Conservation (phyloP, 2,888 invertebrate species). For the Scaptomyza cyrtandrae region DNA sequence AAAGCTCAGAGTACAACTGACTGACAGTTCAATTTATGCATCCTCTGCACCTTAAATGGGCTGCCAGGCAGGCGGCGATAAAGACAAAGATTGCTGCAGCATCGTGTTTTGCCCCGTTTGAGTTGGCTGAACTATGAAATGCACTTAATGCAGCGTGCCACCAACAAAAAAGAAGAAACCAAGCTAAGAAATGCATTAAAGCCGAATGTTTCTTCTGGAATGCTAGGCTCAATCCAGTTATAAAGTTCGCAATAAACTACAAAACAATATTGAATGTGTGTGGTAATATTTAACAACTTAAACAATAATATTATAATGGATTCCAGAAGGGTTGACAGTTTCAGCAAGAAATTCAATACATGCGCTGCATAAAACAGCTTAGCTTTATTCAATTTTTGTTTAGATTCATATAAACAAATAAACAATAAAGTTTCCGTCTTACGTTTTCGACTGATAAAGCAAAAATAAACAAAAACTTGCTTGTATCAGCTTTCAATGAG, state of each 20-base stretch:
- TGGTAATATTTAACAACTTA: background rate
- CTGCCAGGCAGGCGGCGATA: slow-evolving; percentile 58
- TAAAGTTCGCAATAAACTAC: background rate
- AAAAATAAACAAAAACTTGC: background rate
- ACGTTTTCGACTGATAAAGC: background rate
- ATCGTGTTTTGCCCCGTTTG: slow-evolving; percentile 54
- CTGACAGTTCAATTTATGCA: slow-evolving; percentile 80
- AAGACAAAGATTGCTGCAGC: slow-evolving; percentile 74
- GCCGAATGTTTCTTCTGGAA: slow-evolving; percentile 43
- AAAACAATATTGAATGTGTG: background rate
- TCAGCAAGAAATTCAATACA: background rate
- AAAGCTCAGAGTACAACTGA: slow-evolving; percentile 39
- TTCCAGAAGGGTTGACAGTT: background rate
- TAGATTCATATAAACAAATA: background rate
- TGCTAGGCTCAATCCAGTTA: slow-evolving; percentile 17
- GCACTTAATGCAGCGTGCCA: slow-evolving; percentile 75
- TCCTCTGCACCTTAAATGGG: slow-evolving; percentile 66
- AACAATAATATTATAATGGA: background rate
- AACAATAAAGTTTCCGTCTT: background rate
- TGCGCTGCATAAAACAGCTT: no score
- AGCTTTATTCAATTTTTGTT: background rate
- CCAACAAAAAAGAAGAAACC: slow-evolving; percentile 18
- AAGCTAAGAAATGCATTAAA: slow-evolving; percentile 44
- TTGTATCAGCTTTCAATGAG: background rate
- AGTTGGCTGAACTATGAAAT: slow-evolving; percentile 77